Percentiles rank a stretch among this genome's conserved stretches.
Evolutionary conservation across 2,113 vertebrate species (phyloP).

Genomic region (Pelvicachromis taeniatus): DNA sequence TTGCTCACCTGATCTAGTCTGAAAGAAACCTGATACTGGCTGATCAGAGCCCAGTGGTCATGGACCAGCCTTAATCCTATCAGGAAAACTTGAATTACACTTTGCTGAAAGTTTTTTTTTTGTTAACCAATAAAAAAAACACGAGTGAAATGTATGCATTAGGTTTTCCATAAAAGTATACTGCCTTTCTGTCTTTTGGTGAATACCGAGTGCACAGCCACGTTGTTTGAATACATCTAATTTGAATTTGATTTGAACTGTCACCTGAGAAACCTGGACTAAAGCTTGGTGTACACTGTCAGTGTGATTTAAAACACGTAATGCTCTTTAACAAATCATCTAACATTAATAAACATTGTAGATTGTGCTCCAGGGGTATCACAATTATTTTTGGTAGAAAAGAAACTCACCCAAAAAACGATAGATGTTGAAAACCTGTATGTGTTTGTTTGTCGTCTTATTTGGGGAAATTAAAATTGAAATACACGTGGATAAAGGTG

Average conservation of each 20-base stretch:
- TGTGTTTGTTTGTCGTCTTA: neutral
- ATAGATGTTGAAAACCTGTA: neutral
- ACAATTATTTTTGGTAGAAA: neutral
- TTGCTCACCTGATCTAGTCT: fast-evolving
- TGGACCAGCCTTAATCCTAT: neutral
- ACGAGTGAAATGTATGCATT: neutral
- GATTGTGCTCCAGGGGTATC: neutral
- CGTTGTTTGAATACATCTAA: neutral
- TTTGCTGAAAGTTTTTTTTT: neutral
- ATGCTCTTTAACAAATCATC: neutral
- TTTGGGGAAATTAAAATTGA: neutral
- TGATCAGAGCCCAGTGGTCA: neutral
- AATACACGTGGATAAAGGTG: neutral
- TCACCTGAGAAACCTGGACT: neutral
- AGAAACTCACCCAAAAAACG: neutral
- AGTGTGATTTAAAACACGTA: neutral
- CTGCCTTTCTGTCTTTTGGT: neutral
- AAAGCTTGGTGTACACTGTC: neutral
- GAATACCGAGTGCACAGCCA: neutral
- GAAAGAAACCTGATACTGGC: neutral
- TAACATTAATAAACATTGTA: neutral
- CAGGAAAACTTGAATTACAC: neutral
- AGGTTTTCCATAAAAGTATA: neutral
- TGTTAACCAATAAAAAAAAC: neutral
- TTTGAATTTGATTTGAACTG: neutral